Base-by-base conservation (phyloP, 2,888 invertebrate genomes). In the Cephus runcator region DNA sequence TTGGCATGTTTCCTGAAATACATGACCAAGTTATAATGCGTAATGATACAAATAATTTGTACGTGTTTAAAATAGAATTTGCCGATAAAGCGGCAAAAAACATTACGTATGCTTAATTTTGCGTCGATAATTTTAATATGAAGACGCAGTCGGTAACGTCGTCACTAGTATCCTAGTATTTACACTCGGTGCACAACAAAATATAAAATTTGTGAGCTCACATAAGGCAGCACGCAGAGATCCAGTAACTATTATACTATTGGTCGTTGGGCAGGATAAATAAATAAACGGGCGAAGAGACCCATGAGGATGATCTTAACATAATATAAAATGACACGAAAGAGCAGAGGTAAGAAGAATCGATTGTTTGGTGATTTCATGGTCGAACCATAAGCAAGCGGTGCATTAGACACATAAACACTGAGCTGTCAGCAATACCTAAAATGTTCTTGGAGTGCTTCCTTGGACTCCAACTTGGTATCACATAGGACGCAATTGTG, bases 401-500 rank as follows among this genome's bases (percentile, higher is more conserved):
- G 31, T 35, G 15, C 33, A 31, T 69, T 40, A 76, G 56, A 68
- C 1, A 33, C 73, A 75, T 34, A 68, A 35, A 75, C 30, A 56
- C 34, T 40, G 69, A n/a, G 31, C n/a, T 31, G 34, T n/a, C 40
- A 76, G 71, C 1, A 71, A 85, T 91, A 94, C 94, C 94, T 93
- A 89, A 94, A 94, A 91, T 94, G 94, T 83, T 93, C 92, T 88
- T 94, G 94, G 81, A 94, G 90, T 76, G 92, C 93, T 88, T 94
- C 94, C 88, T 94, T 94, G 81, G 92, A 92, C 77, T 92, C 92
- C 83, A 94, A 93, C 81, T 91, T 91, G 79, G 93, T 92, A 84
- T 93, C 92, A 86, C 94, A 94, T 84, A 94, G 92, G 82, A 94
- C 92, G 88, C 94, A 94, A 89, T 92, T 87, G 82, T 90, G 87